Percentiles rank a stretch among this genome's conserved stretches.
Evolutionary conservation across 1,140 invertebrate species (phyloP).

Genomic region (Bombus cullumanus): DNA sequence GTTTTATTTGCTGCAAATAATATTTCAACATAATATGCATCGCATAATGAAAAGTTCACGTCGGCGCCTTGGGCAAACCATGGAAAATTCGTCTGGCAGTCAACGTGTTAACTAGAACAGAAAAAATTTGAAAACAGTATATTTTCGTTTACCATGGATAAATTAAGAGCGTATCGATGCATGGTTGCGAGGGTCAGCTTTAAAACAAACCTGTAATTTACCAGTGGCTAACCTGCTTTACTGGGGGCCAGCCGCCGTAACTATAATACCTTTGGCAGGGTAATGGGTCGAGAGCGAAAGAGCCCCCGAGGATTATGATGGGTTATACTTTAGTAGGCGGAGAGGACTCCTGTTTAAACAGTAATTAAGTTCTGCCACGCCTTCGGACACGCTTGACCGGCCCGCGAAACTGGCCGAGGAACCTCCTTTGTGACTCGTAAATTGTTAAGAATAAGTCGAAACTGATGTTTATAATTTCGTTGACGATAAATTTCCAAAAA

Average conservation of each 20-base stretch:
- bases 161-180: conserved; percentile 69
- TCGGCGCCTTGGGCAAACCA: too few species aligned
- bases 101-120: too few species aligned
- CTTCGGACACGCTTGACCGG: conserved; percentile 76
- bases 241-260: conserved; percentile 73
- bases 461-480: too few species aligned
- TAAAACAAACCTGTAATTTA: conserved; percentile 82
- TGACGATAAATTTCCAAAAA: too few species aligned
- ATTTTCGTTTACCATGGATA: conserved; percentile 48
- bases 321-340: conserved; percentile 81
- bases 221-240: conserved; percentile 77
- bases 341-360: conserved; percentile 81
- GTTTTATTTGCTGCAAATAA: too few species aligned
- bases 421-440: neutral
- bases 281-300: conserved; percentile 61
- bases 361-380: conserved; percentile 81
- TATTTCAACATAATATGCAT: too few species aligned
- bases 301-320: conserved; percentile 76
- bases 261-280: conserved; percentile 54
- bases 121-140: too few species aligned
- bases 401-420: conserved; percentile 27
- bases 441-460: neutral
- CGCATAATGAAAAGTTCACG: too few species aligned
- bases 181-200: conserved; percentile 51
- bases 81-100: too few species aligned